Conservation (phyloP, 2,113 vertebrate genomes). For the Scortum barcoo region DNA sequence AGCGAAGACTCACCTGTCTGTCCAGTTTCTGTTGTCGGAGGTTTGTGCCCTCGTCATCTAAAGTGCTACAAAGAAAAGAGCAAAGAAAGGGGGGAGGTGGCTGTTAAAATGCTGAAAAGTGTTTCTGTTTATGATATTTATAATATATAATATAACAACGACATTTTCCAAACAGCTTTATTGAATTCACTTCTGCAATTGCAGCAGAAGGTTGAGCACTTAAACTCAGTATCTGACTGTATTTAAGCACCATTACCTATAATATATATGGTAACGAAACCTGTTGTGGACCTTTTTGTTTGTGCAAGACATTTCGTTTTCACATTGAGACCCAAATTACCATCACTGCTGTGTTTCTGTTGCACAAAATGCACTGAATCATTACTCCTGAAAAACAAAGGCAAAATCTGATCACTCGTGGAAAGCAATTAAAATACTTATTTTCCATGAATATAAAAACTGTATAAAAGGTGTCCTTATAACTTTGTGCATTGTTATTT, state of each 20-base stretch:
- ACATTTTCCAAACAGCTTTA: slow-evolving; percentile 8
- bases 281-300: background rate
- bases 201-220: background rate
- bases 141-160: background rate
- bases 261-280: slow-evolving; percentile 13
- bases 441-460: background rate
- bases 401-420: background rate
- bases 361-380: background rate
- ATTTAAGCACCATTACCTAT: slow-evolving; percentile 9
- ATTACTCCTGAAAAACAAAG: slow-evolving; percentile 10
- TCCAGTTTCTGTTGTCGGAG: slow-evolving; percentile 98
- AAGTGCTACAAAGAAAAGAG: slow-evolving; percentile 88
- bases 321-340: slow-evolving; percentile 11
- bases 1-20: slow-evolving; percentile 89
- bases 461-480: background rate
- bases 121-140: background rate
- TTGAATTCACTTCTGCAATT: background rate
- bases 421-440: background rate
- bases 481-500: background rate
- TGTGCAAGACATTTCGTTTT: slow-evolving; percentile 19
- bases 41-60: slow-evolving; percentile 97
- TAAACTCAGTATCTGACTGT: background rate
- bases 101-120: slow-evolving; percentile 1
- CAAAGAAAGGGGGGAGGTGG: background rate
- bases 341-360: background rate